Percentiles rank a stretch among this genome's conserved stretches.
Conservation (phyloP, 1,140 invertebrate genomes). For the Drosophila kohkoa region DNA sequence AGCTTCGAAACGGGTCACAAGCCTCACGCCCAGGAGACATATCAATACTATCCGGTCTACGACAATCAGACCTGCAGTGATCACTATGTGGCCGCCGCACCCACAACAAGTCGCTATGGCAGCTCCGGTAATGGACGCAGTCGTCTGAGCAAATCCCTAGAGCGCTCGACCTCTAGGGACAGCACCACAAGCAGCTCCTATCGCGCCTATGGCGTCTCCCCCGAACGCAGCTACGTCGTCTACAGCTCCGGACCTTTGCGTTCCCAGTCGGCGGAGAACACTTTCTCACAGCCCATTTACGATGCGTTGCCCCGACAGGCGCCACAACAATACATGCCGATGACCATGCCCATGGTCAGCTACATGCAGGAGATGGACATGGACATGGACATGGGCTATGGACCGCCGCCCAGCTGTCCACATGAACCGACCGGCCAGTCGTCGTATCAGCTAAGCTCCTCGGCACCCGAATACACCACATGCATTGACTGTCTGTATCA, state of each 20-base stretch:
- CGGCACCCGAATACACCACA: constrained; percentile 88
- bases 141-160: constrained; percentile 78
- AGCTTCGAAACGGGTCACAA: constrained; percentile 76
- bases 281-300: constrained; percentile 73
- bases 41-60: constrained; percentile 84
- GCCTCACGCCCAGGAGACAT: constrained; percentile 64
- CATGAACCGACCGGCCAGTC: constrained; percentile 71
- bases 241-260: constrained; percentile 73
- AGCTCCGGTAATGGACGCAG: constrained; percentile 39
- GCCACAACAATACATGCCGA: constrained; percentile 47
- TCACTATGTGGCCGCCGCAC: constrained; percentile 79
- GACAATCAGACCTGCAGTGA: constrained; percentile 84
- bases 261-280: constrained; percentile 83
- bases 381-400: constrained; percentile 41
- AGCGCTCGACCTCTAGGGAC: constrained; percentile 78
- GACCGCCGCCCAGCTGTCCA: constrained; percentile 38
- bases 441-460: constrained; percentile 86
- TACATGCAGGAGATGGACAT: constrained; percentile 50
- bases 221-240: constrained; percentile 76
- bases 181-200: constrained; percentile 78
- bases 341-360: constrained; percentile 46
- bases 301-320: constrained; percentile 64
- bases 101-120: constrained; percentile 53
- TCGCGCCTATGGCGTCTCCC: constrained; percentile 78
- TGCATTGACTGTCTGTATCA: constrained; percentile 89